These are phyloP conservation scores for Formicarius rufipectus DNA, from an alignment of 2,113 vertebrate genomes.

Conservation along the genomic window DNA sequence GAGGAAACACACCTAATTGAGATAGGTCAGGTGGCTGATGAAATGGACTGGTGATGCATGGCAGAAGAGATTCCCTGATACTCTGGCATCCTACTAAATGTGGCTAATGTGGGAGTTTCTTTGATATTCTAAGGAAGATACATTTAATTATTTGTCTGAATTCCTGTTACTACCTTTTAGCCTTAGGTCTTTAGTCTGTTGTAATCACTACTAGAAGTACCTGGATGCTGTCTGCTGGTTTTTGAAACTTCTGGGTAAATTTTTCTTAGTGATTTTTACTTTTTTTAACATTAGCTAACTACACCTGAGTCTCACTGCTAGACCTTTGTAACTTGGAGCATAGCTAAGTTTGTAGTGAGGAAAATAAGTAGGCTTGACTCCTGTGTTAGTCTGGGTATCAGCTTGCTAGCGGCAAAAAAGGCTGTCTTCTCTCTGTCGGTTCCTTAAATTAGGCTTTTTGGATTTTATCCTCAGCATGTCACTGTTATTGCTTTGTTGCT, in stretches of 20 bases:
- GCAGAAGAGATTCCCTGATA: neutral
- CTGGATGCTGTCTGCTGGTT: neutral
- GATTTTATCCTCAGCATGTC: conserved; percentile 65
- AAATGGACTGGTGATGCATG: neutral
- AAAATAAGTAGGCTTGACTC: neutral
- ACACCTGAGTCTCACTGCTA: neutral
- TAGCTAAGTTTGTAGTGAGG: neutral
- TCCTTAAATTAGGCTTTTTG: conserved; percentile 74
- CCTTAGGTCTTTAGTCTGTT: neutral
- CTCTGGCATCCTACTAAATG: neutral
- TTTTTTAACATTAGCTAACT: neutral
- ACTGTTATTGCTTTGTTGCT: conserved; percentile 74
- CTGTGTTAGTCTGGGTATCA: neutral
- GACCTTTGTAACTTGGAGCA: neutral
- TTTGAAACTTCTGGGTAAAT: neutral
- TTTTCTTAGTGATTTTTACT: neutral
- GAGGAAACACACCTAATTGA: neutral
- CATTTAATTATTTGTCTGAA: neutral
- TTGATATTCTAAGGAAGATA: neutral
- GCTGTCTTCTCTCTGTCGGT: neutral
- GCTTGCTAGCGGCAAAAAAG: neutral
- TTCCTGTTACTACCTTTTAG: neutral
- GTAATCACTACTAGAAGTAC: neutral
- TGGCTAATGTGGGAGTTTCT: neutral
- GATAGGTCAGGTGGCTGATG: neutral